Evolutionary conservation across 2,888 invertebrate genomes (phyloP).

Genomic region (Amphipoea oculea): DNA sequence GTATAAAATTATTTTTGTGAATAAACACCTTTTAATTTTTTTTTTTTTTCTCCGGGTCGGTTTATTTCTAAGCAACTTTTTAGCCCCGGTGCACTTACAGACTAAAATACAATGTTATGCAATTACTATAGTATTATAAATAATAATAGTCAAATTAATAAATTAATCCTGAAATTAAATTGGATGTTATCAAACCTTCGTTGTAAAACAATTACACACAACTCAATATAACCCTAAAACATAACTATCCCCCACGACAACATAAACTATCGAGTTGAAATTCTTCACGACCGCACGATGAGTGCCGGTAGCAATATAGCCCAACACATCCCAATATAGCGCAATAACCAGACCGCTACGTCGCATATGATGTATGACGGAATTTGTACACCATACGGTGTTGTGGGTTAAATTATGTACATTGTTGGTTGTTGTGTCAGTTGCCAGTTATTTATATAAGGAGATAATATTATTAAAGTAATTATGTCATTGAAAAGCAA

Average conservation of each 20-base stretch:
- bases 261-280: slow-evolving; percentile 44
- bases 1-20: no score
- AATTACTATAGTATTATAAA: no score
- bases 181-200: background rate
- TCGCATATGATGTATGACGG: slow-evolving; percentile 63
- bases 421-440: slow-evolving; percentile 33
- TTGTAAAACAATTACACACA: background rate
- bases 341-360: slow-evolving; percentile 62
- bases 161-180: background rate
- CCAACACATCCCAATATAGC: slow-evolving; percentile 26
- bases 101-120: no score
- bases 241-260: background rate
- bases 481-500: background rate
- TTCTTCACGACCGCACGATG: slow-evolving; percentile 52
- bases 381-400: slow-evolving; percentile 52
- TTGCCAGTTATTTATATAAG: slow-evolving; percentile 7
- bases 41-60: no score
- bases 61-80: no score
- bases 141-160: background rate
- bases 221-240: background rate
- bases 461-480: slow-evolving; percentile 2
- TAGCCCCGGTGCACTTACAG: no score
- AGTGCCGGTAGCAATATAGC: slow-evolving; percentile 43
- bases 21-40: no score
- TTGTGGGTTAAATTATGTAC: slow-evolving; percentile 53